These are phyloP conservation scores for Chaitophorus viminalis DNA, from an alignment of 2,888 invertebrate species.

Conservation along the genomic window DNA sequence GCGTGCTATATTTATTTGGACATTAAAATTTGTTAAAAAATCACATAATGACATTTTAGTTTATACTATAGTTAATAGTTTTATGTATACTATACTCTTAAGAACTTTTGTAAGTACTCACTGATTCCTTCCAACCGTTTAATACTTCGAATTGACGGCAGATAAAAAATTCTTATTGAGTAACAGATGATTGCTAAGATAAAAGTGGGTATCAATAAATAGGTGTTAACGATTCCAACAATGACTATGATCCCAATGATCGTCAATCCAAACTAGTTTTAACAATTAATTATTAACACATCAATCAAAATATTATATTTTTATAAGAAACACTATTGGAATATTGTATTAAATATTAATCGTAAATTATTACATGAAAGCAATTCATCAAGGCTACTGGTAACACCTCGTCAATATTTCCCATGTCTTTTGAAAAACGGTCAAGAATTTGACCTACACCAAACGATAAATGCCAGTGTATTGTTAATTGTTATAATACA, in stretches of 20 bases:
- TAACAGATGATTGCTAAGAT: constrained; percentile 74
- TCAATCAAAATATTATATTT: neutral
- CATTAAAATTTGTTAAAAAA: constrained; percentile 59
- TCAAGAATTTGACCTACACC: constrained; percentile 78
- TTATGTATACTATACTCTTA: constrained; percentile 63
- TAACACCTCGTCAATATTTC: constrained; percentile 73
- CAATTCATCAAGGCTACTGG: constrained; percentile 73
- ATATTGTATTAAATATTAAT: constrained; percentile 5
- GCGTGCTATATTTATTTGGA: constrained; percentile 71
- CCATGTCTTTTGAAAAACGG: constrained; percentile 91
- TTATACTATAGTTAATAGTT: constrained; percentile 63
- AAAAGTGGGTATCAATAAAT: constrained; percentile 69
- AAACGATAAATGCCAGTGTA: neutral
- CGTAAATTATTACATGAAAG: constrained; percentile 67
- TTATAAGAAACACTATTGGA: neutral
- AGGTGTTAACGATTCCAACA: constrained; percentile 71
- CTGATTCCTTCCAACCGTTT: constrained; percentile 76
- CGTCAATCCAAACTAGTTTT: constrained; percentile 64
- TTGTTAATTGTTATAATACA: neutral
- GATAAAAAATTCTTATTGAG: constrained; percentile 74
- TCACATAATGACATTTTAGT: neutral
- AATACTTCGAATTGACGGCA: constrained; percentile 77
- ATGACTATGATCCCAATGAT: constrained; percentile 71
- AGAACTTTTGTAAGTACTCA: constrained; percentile 64
- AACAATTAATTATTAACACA: constrained; percentile 37